These are phyloP conservation scores for Acanthosepion esculentum DNA, from an alignment of 2,888 invertebrate genomes.

Conservation along the genomic window DNA sequence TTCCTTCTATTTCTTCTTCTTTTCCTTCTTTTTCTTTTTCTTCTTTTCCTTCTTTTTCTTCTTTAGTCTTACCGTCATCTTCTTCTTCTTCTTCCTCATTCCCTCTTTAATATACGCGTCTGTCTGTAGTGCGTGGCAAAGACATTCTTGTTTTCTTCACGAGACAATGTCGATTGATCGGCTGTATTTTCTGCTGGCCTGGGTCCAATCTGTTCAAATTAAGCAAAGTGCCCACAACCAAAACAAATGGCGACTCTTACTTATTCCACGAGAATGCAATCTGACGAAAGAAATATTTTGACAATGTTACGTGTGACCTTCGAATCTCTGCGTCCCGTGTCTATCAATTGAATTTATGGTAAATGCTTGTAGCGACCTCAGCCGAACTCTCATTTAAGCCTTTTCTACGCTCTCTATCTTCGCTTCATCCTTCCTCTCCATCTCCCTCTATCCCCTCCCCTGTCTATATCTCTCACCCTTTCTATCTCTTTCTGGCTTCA, in stretches of 20 bases:
- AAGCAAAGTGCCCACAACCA: conserved; percentile 13
- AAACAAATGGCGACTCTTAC: conserved; percentile 33
- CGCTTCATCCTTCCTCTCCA: neutral
- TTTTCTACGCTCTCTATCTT: neutral
- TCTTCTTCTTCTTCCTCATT: too few species aligned
- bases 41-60: too few species aligned
- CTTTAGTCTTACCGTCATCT: too few species aligned
- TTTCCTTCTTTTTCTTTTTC: too few species aligned
- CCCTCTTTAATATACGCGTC: too few species aligned
- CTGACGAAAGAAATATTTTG: conserved; percentile 10
- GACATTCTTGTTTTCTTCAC: neutral
- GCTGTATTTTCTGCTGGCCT: neutral
- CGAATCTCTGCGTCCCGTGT: neutral
- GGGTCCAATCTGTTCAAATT: conserved; percentile 14
- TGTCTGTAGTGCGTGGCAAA: neutral
- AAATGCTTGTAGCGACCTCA: neutral
- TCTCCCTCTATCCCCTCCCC: neutral
- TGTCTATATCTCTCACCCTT: neutral
- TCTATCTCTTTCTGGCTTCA: neutral
- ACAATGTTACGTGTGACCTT: conserved; percentile 23
- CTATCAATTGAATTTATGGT: neutral
- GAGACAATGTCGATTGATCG: neutral
- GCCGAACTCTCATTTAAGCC: neutral
- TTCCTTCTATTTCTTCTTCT: too few species aligned
- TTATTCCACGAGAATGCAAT: neutral